These are phyloP conservation scores for Andricus grossulariae DNA, from an alignment of 1,140 invertebrate genomes.

Conservation along the genomic window DNA sequence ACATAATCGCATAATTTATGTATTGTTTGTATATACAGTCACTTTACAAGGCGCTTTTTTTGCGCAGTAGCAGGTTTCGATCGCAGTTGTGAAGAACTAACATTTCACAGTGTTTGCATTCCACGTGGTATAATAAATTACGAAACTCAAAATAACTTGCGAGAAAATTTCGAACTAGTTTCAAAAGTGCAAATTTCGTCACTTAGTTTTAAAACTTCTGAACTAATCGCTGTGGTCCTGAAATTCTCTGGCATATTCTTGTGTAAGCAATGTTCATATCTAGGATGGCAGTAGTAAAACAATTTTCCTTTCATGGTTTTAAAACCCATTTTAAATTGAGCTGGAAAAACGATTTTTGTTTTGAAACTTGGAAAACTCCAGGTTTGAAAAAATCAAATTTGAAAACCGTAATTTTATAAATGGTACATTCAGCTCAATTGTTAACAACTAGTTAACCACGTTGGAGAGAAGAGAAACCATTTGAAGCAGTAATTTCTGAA, in stretches of 20 bases:
- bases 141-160: background rate
- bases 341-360: too few species aligned
- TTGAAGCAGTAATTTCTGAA: background rate
- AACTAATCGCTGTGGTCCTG: too few species aligned
- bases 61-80: slow-evolving; percentile 16
- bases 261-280: too few species aligned
- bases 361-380: too few species aligned
- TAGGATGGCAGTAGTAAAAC: too few species aligned
- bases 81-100: slow-evolving; percentile 5
- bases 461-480: background rate
- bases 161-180: background rate
- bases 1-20: slow-evolving; percentile 72
- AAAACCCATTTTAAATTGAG: too few species aligned
- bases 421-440: too few species aligned
- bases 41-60: slow-evolving; percentile 72
- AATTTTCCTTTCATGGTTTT: too few species aligned
- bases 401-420: too few species aligned
- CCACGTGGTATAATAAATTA: background rate
- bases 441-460: background rate
- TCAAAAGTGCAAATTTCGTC: background rate
- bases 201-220: background rate
- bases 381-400: too few species aligned
- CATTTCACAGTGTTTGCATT: slow-evolving; percentile 26
- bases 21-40: slow-evolving; percentile 73
- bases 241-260: too few species aligned